These are phyloP conservation scores for Epinephelus fuscoguttatus DNA, from an alignment of 2,113 vertebrate genomes.

Conservation along the genomic window DNA sequence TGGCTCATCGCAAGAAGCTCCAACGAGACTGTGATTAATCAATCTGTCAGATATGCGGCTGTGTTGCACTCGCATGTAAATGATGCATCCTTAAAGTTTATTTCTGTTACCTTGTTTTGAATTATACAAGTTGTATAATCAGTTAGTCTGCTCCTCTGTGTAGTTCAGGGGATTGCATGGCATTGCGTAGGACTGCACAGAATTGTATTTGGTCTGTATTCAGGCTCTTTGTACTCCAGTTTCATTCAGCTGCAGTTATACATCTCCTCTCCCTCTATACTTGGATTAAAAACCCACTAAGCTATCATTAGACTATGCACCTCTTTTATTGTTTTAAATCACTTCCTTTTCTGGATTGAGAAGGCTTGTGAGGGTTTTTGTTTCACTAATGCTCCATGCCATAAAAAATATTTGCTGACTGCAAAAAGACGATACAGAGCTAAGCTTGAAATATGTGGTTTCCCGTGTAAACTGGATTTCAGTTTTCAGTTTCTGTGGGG, in stretches of 20 bases:
- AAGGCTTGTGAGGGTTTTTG: not conserved
- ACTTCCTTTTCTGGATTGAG: constrained; percentile 16
- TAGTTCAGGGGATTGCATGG: constrained; percentile 40
- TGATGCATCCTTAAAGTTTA: constrained; percentile 17
- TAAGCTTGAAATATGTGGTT: not conserved
- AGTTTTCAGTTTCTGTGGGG: not conserved
- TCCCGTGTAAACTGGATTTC: constrained; percentile 22
- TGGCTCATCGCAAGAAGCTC: constrained; percentile 46
- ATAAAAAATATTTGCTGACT: not conserved
- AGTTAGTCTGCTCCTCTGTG: constrained; percentile 9
- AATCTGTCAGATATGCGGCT: constrained; percentile 40
- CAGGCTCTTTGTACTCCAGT: constrained; percentile 25
- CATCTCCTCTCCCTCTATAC: constrained; percentile 25
- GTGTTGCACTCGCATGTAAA: not conserved
- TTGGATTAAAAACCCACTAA: constrained; percentile 62
- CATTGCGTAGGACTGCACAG: constrained; percentile 46
- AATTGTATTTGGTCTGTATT: constrained; percentile 31
- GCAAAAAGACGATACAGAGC: not conserved
- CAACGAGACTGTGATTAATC: constrained; percentile 36
- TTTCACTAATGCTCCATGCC: not conserved
- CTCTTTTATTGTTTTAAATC: constrained; percentile 45
- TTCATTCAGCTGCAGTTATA: constrained; percentile 41
- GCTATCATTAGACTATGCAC: constrained; percentile 22
- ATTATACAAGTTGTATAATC: constrained; percentile 29
- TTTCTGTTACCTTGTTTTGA: constrained; percentile 34